These are phyloP conservation scores for Scaptomyza tumidula DNA, from an alignment of 2,888 invertebrate species.

Conservation along the genomic window DNA sequence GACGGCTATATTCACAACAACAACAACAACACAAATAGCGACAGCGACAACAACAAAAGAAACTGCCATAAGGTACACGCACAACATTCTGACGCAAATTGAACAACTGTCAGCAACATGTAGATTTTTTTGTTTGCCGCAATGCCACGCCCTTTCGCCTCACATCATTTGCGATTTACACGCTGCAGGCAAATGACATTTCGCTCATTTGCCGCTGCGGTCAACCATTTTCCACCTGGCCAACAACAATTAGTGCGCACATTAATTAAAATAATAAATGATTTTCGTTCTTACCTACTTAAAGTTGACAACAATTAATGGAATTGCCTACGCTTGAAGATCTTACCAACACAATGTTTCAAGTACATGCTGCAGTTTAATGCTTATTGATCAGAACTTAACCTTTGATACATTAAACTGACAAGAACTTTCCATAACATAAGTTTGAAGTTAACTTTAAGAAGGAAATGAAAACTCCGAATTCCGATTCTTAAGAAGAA, in stretches of 20 bases:
- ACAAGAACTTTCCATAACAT: too few relatives aligned
- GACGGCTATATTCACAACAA: conserved; percentile 50
- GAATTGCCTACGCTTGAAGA: conserved; percentile 10
- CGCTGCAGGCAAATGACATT: conserved; percentile 60
- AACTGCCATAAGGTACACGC: conserved; percentile 32
- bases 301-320: conserved; percentile 63
- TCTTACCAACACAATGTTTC: neutral
- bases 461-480: too few relatives aligned
- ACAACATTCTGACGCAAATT: conserved; percentile 52
- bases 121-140: conserved; percentile 34
- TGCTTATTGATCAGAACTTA: too few relatives aligned
- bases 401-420: too few relatives aligned
- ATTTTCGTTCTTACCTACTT: conserved; percentile 39
- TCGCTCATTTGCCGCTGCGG: conserved; percentile 56
- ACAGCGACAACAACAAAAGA: conserved; percentile 19
- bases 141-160: neutral
- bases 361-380: too few relatives aligned
- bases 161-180: neutral
- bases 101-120: conserved; percentile 76
- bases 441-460: too few relatives aligned
- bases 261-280: conserved; percentile 75
- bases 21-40: conserved; percentile 27
- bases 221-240: conserved; percentile 61
- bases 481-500: too few relatives aligned
- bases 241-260: conserved; percentile 38